These are phyloP conservation scores for Axis porcinus DNA, from an alignment of 2,113 vertebrate genomes.

Conservation along the genomic window DNA sequence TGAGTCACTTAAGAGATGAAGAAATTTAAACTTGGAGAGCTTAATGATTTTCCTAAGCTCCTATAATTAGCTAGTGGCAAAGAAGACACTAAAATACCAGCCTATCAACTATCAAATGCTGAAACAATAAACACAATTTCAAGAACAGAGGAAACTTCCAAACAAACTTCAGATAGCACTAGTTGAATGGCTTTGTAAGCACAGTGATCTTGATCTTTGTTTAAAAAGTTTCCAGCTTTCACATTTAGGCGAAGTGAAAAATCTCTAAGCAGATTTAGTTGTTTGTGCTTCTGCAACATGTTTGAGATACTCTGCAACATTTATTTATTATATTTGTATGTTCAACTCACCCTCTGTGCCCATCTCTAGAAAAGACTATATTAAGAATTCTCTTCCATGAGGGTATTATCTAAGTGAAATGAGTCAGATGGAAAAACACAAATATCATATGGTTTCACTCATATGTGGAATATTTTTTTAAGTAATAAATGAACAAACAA, in stretches of 20 bases:
- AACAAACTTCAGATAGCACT: neutral
- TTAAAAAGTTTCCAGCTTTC: neutral
- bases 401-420: neutral
- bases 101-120: neutral
- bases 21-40: neutral
- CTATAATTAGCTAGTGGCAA: neutral
- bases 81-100: neutral
- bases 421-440: neutral
- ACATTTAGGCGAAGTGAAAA: neutral
- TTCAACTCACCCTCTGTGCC: neutral
- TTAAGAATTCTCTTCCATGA: neutral
- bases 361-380: neutral
- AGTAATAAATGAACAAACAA: neutral
- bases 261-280: neutral
- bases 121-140: neutral
- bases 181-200: neutral
- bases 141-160: neutral
- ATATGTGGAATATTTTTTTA: neutral
- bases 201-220: neutral
- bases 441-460: neutral
- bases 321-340: neutral
- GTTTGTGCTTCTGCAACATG: neutral
- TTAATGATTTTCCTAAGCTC: neutral
- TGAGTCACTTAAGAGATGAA: neutral
- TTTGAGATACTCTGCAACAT: neutral